These are phyloP conservation scores for Umimayanthus chanpuru DNA, from an alignment of 92 coral and sea anemone genomes.

Conservation along the genomic window DNA sequence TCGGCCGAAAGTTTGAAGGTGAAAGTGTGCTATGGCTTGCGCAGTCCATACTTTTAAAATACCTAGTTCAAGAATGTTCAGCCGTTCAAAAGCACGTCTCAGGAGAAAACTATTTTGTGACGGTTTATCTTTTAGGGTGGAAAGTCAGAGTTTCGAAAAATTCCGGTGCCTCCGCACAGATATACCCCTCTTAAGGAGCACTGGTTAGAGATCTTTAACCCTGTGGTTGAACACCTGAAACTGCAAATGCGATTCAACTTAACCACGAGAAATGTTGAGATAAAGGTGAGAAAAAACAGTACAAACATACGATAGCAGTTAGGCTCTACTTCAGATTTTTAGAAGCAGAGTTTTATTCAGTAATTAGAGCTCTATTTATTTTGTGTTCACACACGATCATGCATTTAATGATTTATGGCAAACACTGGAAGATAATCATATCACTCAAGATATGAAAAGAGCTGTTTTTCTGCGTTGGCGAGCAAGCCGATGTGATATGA, in stretches of 20 bases:
- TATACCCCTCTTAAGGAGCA: conserved; percentile 92
- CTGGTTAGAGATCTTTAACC: conserved; percentile 94
- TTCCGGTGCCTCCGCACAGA: conserved; percentile 94
- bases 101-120: not conserved
- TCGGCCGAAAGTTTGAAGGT: conserved; percentile 88
- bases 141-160: conserved; percentile 81
- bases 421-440: no score
- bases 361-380: no score
- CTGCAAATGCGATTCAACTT: conserved; percentile 96
- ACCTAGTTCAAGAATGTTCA: no score
- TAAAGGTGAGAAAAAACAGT: conserved; percentile 59
- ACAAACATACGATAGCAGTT: no score
- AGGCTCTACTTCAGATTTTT: no score
- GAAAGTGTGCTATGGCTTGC: not conserved
- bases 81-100: not conserved
- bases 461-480: no score
- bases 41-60: no score
- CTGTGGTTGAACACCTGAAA: conserved; percentile 93
- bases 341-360: no score
- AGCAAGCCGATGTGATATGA: no score
- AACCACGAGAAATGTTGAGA: conserved; percentile 85
- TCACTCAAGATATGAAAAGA: no score
- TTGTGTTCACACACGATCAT: no score
- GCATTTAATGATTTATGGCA: no score
- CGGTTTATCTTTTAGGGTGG: conserved; percentile 62